phyloP scores from a whole-genome alignment of 37 sponge, comb jelly and placozoan species.

The Diacarnus erythraeanus region DNA sequence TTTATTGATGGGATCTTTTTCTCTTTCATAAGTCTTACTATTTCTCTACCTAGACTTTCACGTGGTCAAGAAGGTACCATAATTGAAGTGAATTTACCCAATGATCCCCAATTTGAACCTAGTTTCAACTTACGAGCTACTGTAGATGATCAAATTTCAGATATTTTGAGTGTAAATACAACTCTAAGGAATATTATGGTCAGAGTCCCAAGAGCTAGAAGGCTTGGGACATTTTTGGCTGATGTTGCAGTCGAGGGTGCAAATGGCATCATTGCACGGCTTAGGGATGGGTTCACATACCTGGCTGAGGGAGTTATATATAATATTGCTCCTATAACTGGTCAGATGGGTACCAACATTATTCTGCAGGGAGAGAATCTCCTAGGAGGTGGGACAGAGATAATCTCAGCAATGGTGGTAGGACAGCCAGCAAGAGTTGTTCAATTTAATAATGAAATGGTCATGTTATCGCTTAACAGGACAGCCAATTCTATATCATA shows the following conservation, averaged over 20 bases:
- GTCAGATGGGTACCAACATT: slow-evolving; percentile 69
- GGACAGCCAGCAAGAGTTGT: slow-evolving; percentile 45
- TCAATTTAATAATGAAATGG: not conserved
- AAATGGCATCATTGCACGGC: slow-evolving; percentile 30
- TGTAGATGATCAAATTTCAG: slow-evolving; percentile 36
- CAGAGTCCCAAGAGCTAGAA: slow-evolving; percentile 40
- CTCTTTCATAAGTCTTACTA: slow-evolving; percentile 38
- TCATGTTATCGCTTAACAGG: not conserved
- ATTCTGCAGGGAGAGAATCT: slow-evolving; percentile 50
- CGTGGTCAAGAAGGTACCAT: slow-evolving; percentile 68
- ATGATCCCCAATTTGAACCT: slow-evolving; percentile 16
- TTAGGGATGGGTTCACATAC: slow-evolving; percentile 66
- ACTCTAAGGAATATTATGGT: slow-evolving; percentile 19
- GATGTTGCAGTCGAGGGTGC: slow-evolving; percentile 53
- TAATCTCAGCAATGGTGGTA: slow-evolving; percentile 36
- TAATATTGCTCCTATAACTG: slow-evolving; percentile 34
- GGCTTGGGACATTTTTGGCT: slow-evolving; percentile 29
- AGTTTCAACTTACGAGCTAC: slow-evolving; percentile 1
- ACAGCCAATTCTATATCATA: not conserved
- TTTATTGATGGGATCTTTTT: slow-evolving; percentile 34
- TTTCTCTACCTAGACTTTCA: slow-evolving; percentile 33
- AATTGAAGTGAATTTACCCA: slow-evolving; percentile 14
- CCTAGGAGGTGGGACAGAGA: slow-evolving; percentile 52
- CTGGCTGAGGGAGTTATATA: slow-evolving; percentile 53
- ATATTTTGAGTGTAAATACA: slow-evolving; percentile 7